Conservation (phyloP, 2,888 invertebrate genomes). For the Aethes cnicana region DNA sequence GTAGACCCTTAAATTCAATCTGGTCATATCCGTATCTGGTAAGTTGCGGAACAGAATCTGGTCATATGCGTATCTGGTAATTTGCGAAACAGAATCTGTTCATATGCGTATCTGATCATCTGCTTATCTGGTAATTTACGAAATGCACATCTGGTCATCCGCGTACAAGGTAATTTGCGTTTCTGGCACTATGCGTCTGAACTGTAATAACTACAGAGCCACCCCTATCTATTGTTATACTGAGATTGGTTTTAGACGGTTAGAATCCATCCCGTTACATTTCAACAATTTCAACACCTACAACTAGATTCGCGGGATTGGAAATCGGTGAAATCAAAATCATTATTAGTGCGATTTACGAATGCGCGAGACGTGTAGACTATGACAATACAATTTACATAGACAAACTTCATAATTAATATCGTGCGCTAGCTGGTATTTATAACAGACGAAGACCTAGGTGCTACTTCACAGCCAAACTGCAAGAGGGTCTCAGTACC, state of each 20-base stretch:
- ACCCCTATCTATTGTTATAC: neutral
- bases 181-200: too few species aligned
- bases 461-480: conserved; percentile 48
- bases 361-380: conserved; percentile 11
- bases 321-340: neutral
- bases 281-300: conserved; percentile 13
- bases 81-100: too few species aligned
- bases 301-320: conserved; percentile 5
- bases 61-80: too few species aligned
- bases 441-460: conserved; percentile 41
- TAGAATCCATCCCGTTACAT: conserved; percentile 21
- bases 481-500: conserved; percentile 41
- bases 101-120: too few species aligned
- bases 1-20: too few species aligned
- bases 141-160: too few species aligned
- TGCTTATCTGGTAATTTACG: too few species aligned
- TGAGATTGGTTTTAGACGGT: neutral
- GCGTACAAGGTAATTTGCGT: too few species aligned
- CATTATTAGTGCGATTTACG: conserved; percentile 3
- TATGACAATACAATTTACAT: conserved; percentile 12
- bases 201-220: neutral
- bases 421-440: conserved; percentile 38
- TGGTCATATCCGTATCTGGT: too few species aligned
- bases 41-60: too few species aligned
- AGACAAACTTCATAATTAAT: conserved; percentile 11